These are phyloP conservation scores for Mesocentrotus franciscanus DNA, from an alignment of 53 echinoderm and acorn worm species.

Conservation along the genomic window DNA sequence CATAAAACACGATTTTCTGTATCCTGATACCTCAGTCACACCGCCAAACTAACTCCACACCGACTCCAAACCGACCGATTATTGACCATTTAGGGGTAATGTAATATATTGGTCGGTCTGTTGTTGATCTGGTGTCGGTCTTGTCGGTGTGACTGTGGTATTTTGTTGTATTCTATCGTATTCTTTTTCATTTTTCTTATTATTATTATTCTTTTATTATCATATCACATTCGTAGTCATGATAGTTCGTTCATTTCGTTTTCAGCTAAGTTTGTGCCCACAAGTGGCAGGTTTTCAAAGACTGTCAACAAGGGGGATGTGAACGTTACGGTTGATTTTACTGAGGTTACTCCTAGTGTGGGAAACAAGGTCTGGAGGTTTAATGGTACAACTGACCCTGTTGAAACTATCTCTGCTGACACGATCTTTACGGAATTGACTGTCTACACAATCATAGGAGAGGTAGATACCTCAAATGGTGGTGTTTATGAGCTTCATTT, in stretches of 20 bases:
- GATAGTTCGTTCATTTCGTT: background rate
- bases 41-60: no score
- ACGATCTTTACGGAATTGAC: background rate
- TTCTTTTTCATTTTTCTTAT: no score
- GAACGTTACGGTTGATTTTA: constrained; percentile 66
- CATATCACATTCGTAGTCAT: no score
- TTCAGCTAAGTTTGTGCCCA: constrained; percentile 63
- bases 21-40: no score
- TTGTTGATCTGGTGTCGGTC: no score
- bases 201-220: no score
- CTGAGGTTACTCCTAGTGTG: background rate
- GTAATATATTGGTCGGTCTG: no score
- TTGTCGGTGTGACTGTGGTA: no score
- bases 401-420: background rate
- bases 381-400: background rate
- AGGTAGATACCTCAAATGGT: background rate
- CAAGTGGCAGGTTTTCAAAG: constrained; percentile 63
- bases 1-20: no score
- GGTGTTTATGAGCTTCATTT: constrained; percentile 73
- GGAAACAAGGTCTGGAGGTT: constrained; percentile 36
- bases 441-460: background rate
- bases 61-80: no score
- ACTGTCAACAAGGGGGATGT: constrained; percentile 74
- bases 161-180: no score
- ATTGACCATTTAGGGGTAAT: no score